phyloP scores from a whole-genome alignment of 2,797 vertebrate genomes.

The Heterohyrax brucei region DNA sequence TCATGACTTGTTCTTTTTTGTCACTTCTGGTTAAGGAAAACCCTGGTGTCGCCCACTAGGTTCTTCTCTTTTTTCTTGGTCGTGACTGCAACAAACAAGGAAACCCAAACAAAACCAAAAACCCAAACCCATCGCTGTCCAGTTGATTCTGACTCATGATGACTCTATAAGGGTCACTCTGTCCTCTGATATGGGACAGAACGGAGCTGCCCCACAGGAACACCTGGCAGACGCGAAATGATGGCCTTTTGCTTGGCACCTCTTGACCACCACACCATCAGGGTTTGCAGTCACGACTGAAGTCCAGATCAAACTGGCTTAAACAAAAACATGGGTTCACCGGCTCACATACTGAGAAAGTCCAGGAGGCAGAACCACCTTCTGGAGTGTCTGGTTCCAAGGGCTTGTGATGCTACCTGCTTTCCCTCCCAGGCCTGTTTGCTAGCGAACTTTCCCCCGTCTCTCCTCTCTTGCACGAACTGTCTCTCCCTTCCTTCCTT shows the following conservation, averaged over 20 bases:
- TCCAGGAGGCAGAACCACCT: background rate
- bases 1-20: background rate
- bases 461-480: too few relatives aligned
- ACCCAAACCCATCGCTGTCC: too few relatives aligned
- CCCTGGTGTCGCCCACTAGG: background rate
- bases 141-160: too few relatives aligned
- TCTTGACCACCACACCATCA: too few relatives aligned
- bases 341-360: background rate
- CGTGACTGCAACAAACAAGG: background rate
- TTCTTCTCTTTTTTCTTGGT: constrained; percentile 5
- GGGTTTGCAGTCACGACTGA: background rate
- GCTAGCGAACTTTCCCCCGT: background rate
- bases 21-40: background rate
- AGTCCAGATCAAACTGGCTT: background rate
- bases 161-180: too few relatives aligned
- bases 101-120: too few relatives aligned
- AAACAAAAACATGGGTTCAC: background rate
- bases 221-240: too few relatives aligned
- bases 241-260: too few relatives aligned
- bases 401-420: background rate
- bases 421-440: background rate
- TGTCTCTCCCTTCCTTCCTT: background rate
- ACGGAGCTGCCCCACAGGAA: too few relatives aligned
- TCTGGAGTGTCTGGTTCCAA: background rate
- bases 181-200: too few relatives aligned